phyloP scores from a whole-genome alignment of 2,113 vertebrate genomes.

The Sterrhoptilus dennistouni region DNA sequence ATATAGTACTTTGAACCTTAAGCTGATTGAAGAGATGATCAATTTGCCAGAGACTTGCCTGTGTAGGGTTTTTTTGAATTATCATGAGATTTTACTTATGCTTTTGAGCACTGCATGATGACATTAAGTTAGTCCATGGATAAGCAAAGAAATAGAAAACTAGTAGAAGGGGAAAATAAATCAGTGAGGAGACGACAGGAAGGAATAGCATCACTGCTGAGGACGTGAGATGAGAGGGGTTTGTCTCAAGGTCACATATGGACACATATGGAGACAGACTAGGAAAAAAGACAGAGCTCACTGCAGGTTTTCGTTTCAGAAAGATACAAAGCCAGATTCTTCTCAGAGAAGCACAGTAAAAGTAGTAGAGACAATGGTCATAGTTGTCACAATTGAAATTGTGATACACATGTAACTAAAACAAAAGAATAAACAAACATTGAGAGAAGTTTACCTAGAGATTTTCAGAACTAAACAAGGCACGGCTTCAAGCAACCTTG shows the following conservation, averaged over 20 bases:
- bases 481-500: not conserved
- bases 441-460: not conserved
- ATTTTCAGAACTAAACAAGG: not conserved
- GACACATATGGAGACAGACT: not conserved
- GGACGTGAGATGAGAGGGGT: not conserved
- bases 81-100: not conserved
- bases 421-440: not conserved
- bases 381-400: not conserved
- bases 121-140: not conserved
- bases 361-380: not conserved
- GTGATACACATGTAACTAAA: not conserved
- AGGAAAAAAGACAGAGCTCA: not conserved
- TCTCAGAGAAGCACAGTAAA: not conserved
- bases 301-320: not conserved
- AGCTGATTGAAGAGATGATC: not conserved
- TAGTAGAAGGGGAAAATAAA: not conserved
- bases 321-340: not conserved
- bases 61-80: accelerated
- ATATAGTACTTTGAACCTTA: not conserved
- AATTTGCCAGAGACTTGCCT: not conserved
- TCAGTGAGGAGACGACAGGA: not conserved
- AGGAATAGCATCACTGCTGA: not conserved
- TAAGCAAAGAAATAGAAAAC: not conserved
- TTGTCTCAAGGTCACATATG: not conserved
- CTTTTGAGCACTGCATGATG: not conserved